phyloP scores from a whole-genome alignment of 2,797 vertebrate genomes.

The Lepus townsendii region DNA sequence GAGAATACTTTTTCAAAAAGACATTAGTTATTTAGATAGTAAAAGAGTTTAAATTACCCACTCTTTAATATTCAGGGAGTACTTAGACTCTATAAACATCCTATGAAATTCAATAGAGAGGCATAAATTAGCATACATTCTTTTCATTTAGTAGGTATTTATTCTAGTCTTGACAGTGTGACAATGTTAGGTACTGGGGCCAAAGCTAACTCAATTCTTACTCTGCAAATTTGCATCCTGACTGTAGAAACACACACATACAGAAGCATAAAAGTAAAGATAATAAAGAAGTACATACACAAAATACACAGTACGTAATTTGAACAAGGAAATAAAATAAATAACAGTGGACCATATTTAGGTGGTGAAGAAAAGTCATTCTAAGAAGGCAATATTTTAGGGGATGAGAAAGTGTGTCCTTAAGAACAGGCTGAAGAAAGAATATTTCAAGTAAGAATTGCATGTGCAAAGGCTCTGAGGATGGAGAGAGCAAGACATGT shows the following conservation, averaged over 20 bases:
- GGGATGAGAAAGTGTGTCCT: background rate
- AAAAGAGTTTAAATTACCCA: slow-evolving; percentile 47
- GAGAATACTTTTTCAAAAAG: slow-evolving; percentile 12
- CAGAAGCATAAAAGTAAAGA: background rate
- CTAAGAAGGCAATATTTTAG: background rate
- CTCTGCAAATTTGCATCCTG: background rate
- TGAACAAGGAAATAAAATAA: background rate
- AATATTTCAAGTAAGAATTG: background rate
- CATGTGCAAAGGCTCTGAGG: background rate
- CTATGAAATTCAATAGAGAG: slow-evolving; percentile 28
- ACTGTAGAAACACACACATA: background rate
- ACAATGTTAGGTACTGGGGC: background rate
- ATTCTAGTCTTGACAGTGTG: background rate
- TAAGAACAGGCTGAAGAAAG: background rate
- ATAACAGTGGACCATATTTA: background rate
- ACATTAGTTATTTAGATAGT: slow-evolving; percentile 57
- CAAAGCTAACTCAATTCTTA: background rate
- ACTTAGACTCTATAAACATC: slow-evolving; percentile 25
- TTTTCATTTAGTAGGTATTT: background rate
- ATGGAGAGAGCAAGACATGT: background rate
- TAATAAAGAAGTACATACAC: background rate
- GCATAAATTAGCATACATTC: slow-evolving; percentile 29
- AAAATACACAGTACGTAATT: background rate
- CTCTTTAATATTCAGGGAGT: slow-evolving; percentile 46
- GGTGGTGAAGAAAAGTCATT: background rate